Conservation (phyloP, 2,797 vertebrate species). For the Catamblyrhynchus diadema region DNA sequence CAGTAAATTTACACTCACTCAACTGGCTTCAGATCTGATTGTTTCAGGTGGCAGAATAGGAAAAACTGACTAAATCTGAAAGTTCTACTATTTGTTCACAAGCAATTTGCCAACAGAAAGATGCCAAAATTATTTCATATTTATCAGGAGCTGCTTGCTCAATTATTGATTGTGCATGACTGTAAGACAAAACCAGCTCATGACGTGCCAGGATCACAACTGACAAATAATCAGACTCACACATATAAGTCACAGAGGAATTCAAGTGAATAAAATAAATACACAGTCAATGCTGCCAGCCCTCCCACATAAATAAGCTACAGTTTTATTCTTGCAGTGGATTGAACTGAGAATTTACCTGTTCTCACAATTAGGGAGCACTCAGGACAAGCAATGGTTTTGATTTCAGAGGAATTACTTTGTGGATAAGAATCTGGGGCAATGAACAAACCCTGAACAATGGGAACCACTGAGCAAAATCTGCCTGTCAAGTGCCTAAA, state of each 20-base stretch:
- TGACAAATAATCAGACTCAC: not conserved
- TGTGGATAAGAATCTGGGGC: not conserved
- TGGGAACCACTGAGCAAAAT: not conserved
- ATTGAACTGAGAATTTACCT: not conserved
- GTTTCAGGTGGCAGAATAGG: constrained; percentile 19
- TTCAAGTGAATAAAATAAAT: constrained; percentile 9
- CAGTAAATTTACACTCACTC: not conserved
- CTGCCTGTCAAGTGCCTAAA: not conserved
- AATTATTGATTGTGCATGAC: not conserved
- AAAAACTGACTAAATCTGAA: constrained; percentile 24
- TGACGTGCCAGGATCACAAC: not conserved
- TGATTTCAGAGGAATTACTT: not conserved
- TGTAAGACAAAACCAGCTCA: not conserved
- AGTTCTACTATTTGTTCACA: constrained; percentile 29
- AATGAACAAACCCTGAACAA: not conserved
- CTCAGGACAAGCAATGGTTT: not conserved
- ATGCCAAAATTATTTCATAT: not conserved
- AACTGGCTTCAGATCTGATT: not conserved
- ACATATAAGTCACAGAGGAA: not conserved
- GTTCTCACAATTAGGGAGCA: not conserved
- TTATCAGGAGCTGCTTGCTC: not conserved
- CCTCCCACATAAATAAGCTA: not conserved
- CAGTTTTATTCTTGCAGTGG: not conserved
- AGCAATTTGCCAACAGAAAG: constrained; percentile 6
- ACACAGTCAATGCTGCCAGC: not conserved